phyloP scores from a whole-genome alignment of 2,888 invertebrate species.

The Campoplex nolae region DNA sequence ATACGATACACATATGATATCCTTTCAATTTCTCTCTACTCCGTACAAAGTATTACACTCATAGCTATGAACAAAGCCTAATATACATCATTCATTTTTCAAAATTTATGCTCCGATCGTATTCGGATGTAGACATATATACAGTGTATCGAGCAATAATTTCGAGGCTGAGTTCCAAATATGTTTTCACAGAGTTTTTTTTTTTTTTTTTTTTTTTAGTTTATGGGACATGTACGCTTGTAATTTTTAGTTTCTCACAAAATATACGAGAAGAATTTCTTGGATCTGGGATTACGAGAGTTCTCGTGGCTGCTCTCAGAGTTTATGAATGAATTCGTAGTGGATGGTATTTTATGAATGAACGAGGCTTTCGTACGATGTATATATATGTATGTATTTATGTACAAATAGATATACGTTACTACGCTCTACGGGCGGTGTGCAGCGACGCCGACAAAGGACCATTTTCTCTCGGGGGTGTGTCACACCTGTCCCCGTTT shows the following conservation, averaged over 20 bases:
- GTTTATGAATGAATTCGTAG: constrained; percentile 68
- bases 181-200: background rate
- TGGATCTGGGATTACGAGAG: constrained; percentile 40
- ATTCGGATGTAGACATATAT: background rate
- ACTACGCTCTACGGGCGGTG: constrained; percentile 65
- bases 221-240: background rate
- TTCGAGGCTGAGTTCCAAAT: background rate
- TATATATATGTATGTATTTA: background rate
- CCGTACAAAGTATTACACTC: constrained; percentile 6
- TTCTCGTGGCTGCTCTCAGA: constrained; percentile 22
- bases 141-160: too few relatives aligned
- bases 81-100: background rate
- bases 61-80: background rate
- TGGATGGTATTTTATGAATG: constrained; percentile 69
- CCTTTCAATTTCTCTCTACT: constrained; percentile 30
- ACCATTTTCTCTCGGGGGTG: constrained; percentile 60
- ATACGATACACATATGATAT: constrained; percentile 16
- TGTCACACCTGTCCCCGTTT: constrained; percentile 68
- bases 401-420: constrained; percentile 23
- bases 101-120: background rate
- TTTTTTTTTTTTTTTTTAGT: background rate
- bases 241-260: constrained; percentile 17
- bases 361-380: constrained; percentile 43
- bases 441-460: constrained; percentile 60
- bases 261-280: constrained; percentile 39